Evolutionary conservation across 2,888 invertebrate genomes (phyloP).

Genomic region (Temnothorax unifasciatus): DNA sequence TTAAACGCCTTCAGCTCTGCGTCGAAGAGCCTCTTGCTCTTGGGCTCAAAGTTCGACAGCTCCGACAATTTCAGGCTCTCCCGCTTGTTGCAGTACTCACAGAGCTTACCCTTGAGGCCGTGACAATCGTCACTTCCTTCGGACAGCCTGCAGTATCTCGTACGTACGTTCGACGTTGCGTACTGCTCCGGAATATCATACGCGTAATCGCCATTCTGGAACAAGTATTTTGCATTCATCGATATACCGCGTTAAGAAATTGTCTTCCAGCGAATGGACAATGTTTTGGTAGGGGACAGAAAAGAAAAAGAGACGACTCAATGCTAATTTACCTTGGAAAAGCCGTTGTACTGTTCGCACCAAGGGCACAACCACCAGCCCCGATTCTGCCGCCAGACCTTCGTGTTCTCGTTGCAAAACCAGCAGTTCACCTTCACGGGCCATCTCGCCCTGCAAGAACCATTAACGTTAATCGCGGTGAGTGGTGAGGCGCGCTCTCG

Average conservation of each 20-base stretch:
- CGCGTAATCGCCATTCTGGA: constrained; percentile 91
- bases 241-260: constrained; percentile 24
- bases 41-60: constrained; percentile 92
- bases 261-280: not conserved
- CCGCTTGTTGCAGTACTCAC: constrained; percentile 92
- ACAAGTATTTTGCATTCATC: constrained; percentile 54
- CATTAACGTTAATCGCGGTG: not conserved
- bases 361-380: constrained; percentile 93
- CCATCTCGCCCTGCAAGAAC: constrained; percentile 89
- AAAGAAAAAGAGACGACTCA: constrained; percentile 14
- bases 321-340: constrained; percentile 88
- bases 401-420: constrained; percentile 93
- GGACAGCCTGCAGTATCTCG: constrained; percentile 63
- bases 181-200: constrained; percentile 89
- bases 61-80: constrained; percentile 93
- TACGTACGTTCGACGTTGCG: constrained; percentile 84
- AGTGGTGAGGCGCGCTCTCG: not conserved
- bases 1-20: constrained; percentile 90
- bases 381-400: constrained; percentile 89
- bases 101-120: constrained; percentile 89
- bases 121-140: constrained; percentile 36
- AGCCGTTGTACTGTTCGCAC: constrained; percentile 97
- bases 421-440: constrained; percentile 94
- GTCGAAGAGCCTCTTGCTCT: constrained; percentile 90
- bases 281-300: constrained; percentile 38